Conservation (phyloP, 2,888 invertebrate species). For the Plusia festucae region DNA sequence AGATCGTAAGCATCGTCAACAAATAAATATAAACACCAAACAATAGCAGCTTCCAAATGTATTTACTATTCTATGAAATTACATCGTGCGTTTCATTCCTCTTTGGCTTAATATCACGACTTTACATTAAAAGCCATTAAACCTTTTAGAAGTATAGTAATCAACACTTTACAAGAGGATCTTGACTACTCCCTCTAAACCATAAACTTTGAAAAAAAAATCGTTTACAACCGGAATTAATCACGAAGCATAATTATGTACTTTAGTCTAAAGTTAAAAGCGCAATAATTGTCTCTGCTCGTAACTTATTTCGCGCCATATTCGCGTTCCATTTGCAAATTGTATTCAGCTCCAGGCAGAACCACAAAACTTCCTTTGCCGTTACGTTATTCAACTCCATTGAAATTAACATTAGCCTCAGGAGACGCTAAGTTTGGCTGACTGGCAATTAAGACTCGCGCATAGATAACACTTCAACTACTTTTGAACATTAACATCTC, state of each 20-base stretch:
- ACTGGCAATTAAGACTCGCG: constrained; percentile 50
- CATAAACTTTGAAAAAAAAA: no score
- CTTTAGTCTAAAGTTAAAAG: background rate
- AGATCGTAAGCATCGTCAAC: constrained; percentile 33
- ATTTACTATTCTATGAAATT: background rate
- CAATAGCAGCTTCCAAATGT: constrained; percentile 14
- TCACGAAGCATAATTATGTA: no score
- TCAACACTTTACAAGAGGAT: no score
- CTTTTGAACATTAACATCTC: constrained; percentile 69
- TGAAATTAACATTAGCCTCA: constrained; percentile 58
- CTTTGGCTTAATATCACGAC: no score
- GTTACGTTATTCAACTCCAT: constrained; percentile 43
- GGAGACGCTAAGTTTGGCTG: constrained; percentile 52
- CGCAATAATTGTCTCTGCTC: constrained; percentile 10
- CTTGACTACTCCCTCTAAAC: no score
- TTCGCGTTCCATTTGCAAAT: constrained; percentile 23
- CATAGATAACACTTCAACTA: constrained; percentile 68
- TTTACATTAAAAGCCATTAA: no score
- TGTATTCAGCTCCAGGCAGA: constrained; percentile 19
- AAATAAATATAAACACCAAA: constrained; percentile 14
- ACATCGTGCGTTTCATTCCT: no score
- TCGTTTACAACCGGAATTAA: no score
- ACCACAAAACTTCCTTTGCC: constrained; percentile 29
- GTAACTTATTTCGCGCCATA: constrained; percentile 12
- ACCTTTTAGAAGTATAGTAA: no score